Base-by-base conservation (phyloP, 2,888 invertebrate species). In the Hedya salicella region DNA sequence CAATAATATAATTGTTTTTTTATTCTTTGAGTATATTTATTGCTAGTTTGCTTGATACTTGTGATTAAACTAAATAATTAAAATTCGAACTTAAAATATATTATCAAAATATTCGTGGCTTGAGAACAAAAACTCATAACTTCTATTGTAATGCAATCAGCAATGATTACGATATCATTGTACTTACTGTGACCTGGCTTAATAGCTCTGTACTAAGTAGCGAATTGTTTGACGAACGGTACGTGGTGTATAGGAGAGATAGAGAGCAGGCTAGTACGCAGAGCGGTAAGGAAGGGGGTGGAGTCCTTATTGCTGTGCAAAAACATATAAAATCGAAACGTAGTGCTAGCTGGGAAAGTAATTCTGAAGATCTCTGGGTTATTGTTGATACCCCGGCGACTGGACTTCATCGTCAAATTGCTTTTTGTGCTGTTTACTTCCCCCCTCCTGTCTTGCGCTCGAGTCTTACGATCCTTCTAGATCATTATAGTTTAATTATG, bases 101-200 rank as follows among this genome's bases (percentile, higher is more conserved):
- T 17, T 53, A 53, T 19, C 52, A 53, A 53, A 53, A 53, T 25
- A 19, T 2, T 17, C 36, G 52, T 11, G 52, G 52, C 9, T 32
- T 53, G 17, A n/a, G 39, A 16, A 39, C 52, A 2, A 53, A 63
- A 63, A 57, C 50, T 17, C 5, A 50, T n/a, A 9, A 16, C 3
- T 50, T 32, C 16, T 50, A 30, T 36, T 13, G 21, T 14, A 46
- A 53, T 19, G 2, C 52, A 8, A 13, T 16, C 11, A 17, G 21
- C 46, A 48, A 39, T 54, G 21, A 44, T n/a, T 48, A 53, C 21
- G 65, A 65, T 25, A 19, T 60, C 6, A 48, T 65, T 17, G 39
- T 65, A 6, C 11, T 65, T 11, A 60, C 59, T 3, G 65, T 60
- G 21, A 65, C 65, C 9, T 66, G 66, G 66, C 40, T 66, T 1